These are phyloP conservation scores for Chelmon rostratus DNA, from an alignment of 2,797 vertebrate genomes.

Conservation along the genomic window DNA sequence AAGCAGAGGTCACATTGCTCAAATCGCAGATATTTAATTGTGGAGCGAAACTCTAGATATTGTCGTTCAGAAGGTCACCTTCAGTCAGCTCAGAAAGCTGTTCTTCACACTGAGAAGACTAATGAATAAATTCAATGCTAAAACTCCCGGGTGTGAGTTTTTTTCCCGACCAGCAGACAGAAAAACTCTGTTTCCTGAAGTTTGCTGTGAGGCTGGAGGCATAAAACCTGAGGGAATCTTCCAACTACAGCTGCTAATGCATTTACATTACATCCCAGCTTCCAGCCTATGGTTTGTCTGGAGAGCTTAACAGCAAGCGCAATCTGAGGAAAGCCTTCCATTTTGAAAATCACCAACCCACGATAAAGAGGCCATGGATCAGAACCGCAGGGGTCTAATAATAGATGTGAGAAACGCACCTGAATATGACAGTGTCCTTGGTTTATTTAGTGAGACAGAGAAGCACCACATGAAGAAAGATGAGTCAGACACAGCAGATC, in stretches of 20 bases:
- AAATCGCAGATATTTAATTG: conserved; percentile 5
- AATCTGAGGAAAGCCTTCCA: conserved; percentile 19
- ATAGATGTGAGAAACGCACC: conserved; percentile 26
- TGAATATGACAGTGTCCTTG: conserved; percentile 23
- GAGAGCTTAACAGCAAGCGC: conserved; percentile 27
- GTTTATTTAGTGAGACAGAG: conserved; percentile 22
- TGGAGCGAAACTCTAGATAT: conserved; percentile 8
- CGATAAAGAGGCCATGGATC: conserved; percentile 11
- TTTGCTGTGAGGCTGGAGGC: conserved; percentile 39
- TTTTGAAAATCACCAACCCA: conserved; percentile 26
- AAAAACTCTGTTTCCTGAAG: conserved; percentile 35
- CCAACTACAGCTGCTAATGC: conserved; percentile 37
- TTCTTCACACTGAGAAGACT: not conserved
- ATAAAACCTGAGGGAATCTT: conserved; percentile 30
- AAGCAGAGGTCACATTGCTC: conserved; percentile 3
- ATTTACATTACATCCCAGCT: conserved; percentile 39
- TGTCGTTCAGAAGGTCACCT: conserved; percentile 24
- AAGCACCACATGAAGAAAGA: conserved; percentile 33
- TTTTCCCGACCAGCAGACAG: not conserved
- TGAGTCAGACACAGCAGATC: conserved; percentile 42
- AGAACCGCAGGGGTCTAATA: conserved; percentile 16
- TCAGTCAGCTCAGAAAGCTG: conserved; percentile 22
- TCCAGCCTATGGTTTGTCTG: not conserved
- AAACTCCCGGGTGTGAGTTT: conserved; percentile 8
- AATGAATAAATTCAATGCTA: conserved; percentile 28